These are phyloP conservation scores for Virgularia gustaviana DNA, from an alignment of 92 coral and sea anemone species.

Conservation along the genomic window DNA sequence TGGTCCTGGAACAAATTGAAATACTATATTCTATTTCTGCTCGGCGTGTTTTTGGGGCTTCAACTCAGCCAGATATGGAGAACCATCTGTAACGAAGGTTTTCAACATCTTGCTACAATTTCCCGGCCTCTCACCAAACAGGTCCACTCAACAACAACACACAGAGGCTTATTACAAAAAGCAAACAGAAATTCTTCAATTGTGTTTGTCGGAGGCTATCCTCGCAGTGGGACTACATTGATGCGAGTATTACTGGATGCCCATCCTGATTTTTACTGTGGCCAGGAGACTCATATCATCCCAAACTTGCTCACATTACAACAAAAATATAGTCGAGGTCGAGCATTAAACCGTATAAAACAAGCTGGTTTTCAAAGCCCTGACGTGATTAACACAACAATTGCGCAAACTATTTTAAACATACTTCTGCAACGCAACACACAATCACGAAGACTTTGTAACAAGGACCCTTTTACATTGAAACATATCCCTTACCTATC, in stretches of 20 bases:
- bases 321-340: conserved; percentile 42
- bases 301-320: conserved; percentile 71
- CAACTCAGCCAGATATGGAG: too few species aligned
- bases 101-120: too few species aligned
- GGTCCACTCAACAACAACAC: too few species aligned
- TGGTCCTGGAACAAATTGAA: too few species aligned
- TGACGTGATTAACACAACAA: conserved; percentile 64
- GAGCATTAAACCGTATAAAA: conserved; percentile 55
- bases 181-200: conserved; percentile 55
- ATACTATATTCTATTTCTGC: too few species aligned
- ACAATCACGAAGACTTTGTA: conserved; percentile 61
- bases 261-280: conserved; percentile 87
- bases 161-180: too few species aligned
- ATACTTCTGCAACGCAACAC: conserved; percentile 47
- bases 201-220: conserved; percentile 90
- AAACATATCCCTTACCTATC: conserved; percentile 74
- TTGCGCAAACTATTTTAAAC: conserved; percentile 69
- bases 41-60: too few species aligned
- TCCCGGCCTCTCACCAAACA: too few species aligned
- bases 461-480: conserved; percentile 84
- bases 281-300: conserved; percentile 89
- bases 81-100: too few species aligned
- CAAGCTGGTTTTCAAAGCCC: conserved; percentile 83
- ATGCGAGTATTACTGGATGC: conserved; percentile 92
- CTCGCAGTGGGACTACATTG: conserved; percentile 93